Percentiles rank a stretch among this genome's conserved stretches.
Evolutionary conservation across 2,888 invertebrate genomes (phyloP).

Genomic region (Caenorhabditis angaria): DNA sequence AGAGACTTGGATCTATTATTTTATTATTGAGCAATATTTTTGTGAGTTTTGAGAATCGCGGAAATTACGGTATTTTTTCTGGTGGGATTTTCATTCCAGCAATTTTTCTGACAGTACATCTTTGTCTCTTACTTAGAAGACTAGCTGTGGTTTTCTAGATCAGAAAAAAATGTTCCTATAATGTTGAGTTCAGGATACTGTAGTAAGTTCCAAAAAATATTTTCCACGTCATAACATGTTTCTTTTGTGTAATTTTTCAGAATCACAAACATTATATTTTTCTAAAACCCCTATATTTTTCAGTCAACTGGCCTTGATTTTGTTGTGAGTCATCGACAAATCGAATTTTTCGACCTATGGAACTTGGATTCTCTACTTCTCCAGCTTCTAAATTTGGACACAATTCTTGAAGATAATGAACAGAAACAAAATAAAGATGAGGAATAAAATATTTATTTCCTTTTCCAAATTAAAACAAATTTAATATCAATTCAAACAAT

Average conservation of each 20-base stretch:
- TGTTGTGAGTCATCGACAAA: constrained; percentile 67
- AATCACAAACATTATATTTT: too few relatives aligned
- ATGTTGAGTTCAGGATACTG: too few relatives aligned
- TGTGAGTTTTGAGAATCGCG: constrained; percentile 49
- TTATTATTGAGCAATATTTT: constrained; percentile 67
- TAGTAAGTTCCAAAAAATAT: too few relatives aligned
- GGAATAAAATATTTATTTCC: background rate
- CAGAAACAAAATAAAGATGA: background rate
- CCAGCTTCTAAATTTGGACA: constrained; percentile 62
- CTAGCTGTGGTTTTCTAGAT: too few relatives aligned
- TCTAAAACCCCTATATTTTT: background rate
- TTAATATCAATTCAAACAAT: constrained; percentile 49
- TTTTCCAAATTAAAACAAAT: constrained; percentile 10
- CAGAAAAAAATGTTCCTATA: too few relatives aligned
- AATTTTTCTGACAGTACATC: too few relatives aligned
- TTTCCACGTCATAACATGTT: too few relatives aligned
- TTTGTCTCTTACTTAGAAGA: too few relatives aligned
- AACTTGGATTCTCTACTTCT: constrained; percentile 62
- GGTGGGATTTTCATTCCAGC: too few relatives aligned
- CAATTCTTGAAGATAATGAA: constrained; percentile 30
- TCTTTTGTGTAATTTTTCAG: too few relatives aligned
- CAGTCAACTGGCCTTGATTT: constrained; percentile 59
- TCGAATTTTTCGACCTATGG: constrained; percentile 71
- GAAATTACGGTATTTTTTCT: too few relatives aligned
- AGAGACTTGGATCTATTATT: constrained; percentile 63